These are phyloP conservation scores for Leistus spinibarbis DNA, from an alignment of 2,888 invertebrate species.

Conservation along the genomic window DNA sequence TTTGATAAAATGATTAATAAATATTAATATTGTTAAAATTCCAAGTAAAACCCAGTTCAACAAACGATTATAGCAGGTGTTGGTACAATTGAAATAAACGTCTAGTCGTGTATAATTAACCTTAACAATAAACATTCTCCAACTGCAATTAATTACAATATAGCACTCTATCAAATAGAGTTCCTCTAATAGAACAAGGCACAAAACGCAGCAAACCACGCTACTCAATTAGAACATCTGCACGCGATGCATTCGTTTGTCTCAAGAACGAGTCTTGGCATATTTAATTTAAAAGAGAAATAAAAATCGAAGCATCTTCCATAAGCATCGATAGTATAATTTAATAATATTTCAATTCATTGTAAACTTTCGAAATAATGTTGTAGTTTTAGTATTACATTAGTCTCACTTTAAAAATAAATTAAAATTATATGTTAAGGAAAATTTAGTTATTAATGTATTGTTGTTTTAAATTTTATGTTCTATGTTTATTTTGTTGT, in stretches of 20 bases:
- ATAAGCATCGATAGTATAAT: too few species aligned
- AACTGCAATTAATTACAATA: conserved; percentile 3
- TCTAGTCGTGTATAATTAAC: not conserved
- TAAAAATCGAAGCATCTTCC: not conserved
- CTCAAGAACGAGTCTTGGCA: not conserved
- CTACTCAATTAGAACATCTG: conserved; percentile 3
- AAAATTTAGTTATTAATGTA: too few species aligned
- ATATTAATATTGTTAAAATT: too few species aligned
- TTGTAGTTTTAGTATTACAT: too few species aligned
- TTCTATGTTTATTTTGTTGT: too few species aligned
- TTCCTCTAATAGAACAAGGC: not conserved
- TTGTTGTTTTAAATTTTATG: too few species aligned
- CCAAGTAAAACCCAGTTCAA: too few species aligned
- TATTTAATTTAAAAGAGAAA: not conserved
- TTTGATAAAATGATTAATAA: too few species aligned
- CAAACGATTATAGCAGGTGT: conserved; percentile 1
- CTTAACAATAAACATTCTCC: not conserved
- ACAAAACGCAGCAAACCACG: not conserved
- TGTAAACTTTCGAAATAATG: too few species aligned
- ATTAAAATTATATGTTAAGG: too few species aligned
- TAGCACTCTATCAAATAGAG: not conserved
- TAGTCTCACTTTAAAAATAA: too few species aligned
- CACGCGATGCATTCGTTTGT: conserved; percentile 8
- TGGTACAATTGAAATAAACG: not conserved
- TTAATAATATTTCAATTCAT: too few species aligned